Percentiles rank a stretch among this genome's conserved stretches.
These are phyloP conservation scores for Chroicocephalus ridibundus DNA, from an alignment of 2,113 vertebrate genomes.

Conservation along the genomic window DNA sequence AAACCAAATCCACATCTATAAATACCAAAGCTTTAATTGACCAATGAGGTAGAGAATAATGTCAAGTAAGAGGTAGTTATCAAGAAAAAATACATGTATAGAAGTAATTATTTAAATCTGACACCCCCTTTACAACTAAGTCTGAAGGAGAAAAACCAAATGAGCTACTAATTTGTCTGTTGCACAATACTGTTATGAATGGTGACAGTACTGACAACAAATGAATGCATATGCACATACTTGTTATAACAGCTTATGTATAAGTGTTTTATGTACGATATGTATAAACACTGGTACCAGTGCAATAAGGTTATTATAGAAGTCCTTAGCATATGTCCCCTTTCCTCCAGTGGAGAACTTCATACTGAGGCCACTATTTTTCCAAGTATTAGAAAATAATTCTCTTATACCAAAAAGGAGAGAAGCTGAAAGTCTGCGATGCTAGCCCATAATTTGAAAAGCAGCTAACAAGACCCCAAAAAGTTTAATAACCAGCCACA, in stretches of 20 bases:
- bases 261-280: neutral
- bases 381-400: neutral
- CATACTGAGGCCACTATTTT: neutral
- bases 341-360: neutral
- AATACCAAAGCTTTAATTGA: neutral
- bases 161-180: neutral
- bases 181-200: neutral
- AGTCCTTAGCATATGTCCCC: neutral
- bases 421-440: neutral
- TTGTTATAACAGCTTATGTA: neutral
- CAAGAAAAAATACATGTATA: neutral
- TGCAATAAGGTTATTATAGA: neutral
- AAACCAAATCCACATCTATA: neutral
- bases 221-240: neutral
- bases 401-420: neutral
- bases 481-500: neutral
- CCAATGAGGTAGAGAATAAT: neutral
- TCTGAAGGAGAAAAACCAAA: neutral
- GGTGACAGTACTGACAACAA: neutral
- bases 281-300: neutral
- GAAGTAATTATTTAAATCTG: neutral
- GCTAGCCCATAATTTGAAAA: neutral
- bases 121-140: neutral
- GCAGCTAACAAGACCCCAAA: neutral
- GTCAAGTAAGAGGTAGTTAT: neutral